Percentiles rank a stretch among this genome's conserved stretches.
Conservation (phyloP, 1,140 invertebrate species). For the Tetraneura akinire region DNA sequence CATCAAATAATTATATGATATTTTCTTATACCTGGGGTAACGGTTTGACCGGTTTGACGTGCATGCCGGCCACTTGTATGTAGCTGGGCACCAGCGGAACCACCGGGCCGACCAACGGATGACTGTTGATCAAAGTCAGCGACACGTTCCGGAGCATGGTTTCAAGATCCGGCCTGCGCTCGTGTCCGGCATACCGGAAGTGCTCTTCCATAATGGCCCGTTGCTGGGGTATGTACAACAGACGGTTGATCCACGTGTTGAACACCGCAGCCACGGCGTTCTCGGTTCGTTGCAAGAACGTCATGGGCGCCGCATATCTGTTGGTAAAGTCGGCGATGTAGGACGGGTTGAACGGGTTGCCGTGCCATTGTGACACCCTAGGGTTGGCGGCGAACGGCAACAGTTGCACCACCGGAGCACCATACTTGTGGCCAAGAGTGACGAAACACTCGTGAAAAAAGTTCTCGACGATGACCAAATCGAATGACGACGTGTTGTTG, state of each 20-base stretch:
- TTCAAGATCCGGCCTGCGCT: constrained; percentile 50
- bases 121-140: constrained; percentile 64
- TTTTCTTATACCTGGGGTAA: constrained; percentile 20
- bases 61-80: constrained; percentile 66
- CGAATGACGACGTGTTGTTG: not conserved
- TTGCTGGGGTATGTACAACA: constrained; percentile 43
- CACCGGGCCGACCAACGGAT: constrained; percentile 61
- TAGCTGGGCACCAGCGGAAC: constrained; percentile 61
- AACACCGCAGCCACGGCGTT: not conserved
- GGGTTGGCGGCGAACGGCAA: constrained; percentile 18
- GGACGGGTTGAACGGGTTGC: constrained; percentile 25
- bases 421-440: constrained; percentile 37
- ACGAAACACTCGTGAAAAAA: constrained; percentile 42
- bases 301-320: not conserved
- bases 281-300: not conserved
- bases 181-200: constrained; percentile 52
- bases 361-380: constrained; percentile 40
- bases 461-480: constrained; percentile 15
- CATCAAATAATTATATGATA: not conserved
- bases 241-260: not conserved
- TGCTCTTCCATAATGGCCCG: constrained; percentile 45
- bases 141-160: constrained; percentile 53
- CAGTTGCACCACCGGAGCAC: constrained; percentile 21
- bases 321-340: constrained; percentile 32
- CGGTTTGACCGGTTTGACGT: constrained; percentile 57